Evolutionary conservation across 2,113 vertebrate species (phyloP).

Genomic region (Lepidothrix coronata): DNA sequence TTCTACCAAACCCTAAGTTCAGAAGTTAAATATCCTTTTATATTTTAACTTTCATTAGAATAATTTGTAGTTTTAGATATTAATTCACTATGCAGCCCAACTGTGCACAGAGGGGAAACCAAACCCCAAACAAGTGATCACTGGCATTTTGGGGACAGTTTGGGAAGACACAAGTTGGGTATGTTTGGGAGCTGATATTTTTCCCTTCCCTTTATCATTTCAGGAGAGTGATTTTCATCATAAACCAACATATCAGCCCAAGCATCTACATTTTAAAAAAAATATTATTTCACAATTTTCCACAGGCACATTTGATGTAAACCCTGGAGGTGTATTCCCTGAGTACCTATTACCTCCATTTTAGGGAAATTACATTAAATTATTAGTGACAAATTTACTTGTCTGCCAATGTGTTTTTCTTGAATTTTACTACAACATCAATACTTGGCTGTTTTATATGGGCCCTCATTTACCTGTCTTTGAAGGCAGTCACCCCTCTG

Average conservation of each 20-base stretch:
- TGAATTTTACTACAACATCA: conserved; percentile 85
- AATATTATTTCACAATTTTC: conserved; percentile 76
- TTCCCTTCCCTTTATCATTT: conserved; percentile 65
- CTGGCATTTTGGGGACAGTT: background rate
- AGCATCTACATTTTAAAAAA: conserved; percentile 76
- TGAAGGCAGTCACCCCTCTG: conserved; percentile 81
- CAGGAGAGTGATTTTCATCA: conserved; percentile 74
- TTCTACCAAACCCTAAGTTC: background rate
- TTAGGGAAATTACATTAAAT: conserved; percentile 87
- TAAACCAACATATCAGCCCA: conserved; percentile 80
- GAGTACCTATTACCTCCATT: conserved; percentile 83
- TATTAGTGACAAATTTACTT: conserved; percentile 88
- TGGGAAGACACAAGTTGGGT: background rate
- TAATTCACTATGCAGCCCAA: background rate
- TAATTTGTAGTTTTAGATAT: background rate
- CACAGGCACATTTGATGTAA: conserved; percentile 79
- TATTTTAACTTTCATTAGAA: background rate
- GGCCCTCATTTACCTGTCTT: conserved; percentile 81
- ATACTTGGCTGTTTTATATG: conserved; percentile 82
- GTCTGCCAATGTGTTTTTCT: conserved; percentile 86
- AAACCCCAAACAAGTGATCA: conserved; percentile 51
- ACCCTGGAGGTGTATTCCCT: conserved; percentile 83
- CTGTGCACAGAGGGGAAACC: conserved; percentile 8
- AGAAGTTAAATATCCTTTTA: background rate
- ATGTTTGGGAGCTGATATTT: conserved; percentile 15